Evolutionary conservation across 1,140 invertebrate genomes (phyloP).

Genomic region (Eulimnadia texana): DNA sequence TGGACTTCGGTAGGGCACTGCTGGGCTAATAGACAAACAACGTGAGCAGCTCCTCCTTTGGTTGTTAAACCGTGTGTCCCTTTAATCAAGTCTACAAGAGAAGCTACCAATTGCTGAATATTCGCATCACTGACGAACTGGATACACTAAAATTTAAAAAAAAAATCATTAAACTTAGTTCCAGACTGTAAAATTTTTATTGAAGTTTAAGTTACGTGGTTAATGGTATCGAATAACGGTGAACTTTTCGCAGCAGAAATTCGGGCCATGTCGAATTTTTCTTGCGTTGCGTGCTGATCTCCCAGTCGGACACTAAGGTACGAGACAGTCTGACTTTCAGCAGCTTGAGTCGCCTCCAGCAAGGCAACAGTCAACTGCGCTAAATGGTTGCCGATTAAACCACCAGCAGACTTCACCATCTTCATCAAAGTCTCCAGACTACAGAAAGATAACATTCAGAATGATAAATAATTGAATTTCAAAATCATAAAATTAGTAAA

Average conservation of each 20-base stretch:
- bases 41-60: conserved; percentile 69
- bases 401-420: conserved; percentile 61
- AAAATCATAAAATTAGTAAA: not conserved
- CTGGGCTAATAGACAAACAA: conserved; percentile 56
- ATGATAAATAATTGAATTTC: not conserved
- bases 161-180: conserved; percentile 13
- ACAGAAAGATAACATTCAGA: conserved; percentile 20
- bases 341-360: conserved; percentile 64
- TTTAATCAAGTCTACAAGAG: conserved; percentile 65
- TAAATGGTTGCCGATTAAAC: conserved; percentile 60
- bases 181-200: not conserved
- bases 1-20: conserved; percentile 41
- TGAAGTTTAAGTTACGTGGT: conserved; percentile 41
- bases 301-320: conserved; percentile 59
- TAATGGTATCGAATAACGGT: conserved; percentile 74
- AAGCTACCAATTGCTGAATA: conserved; percentile 61
- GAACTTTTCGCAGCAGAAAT: conserved; percentile 62
- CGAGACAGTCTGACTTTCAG: conserved; percentile 61
- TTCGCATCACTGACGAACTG: conserved; percentile 61
- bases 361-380: conserved; percentile 64
- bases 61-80: conserved; percentile 64
- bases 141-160: conserved; percentile 45
- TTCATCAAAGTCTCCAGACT: conserved; percentile 71
- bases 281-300: conserved; percentile 34
- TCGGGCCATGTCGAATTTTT: conserved; percentile 57